Evolutionary conservation across 2,113 vertebrate genomes (phyloP), one percentile per base, ranked within the genome.

Genomic region (Chunga burmeisteri): DNA sequence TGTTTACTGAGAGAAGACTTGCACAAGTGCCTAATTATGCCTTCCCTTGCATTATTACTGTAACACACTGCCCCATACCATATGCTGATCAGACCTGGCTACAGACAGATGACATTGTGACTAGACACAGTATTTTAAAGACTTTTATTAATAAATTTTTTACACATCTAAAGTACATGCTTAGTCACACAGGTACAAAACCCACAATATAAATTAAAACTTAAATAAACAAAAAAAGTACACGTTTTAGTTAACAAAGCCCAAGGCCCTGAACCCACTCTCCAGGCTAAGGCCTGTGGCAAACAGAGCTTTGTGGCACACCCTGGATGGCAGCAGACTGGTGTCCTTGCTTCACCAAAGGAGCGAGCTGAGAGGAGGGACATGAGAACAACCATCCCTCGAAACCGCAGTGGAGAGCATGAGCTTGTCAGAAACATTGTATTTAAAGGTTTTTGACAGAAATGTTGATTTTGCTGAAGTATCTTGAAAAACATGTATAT

Each of bases 71-170:
- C 87, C 55, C 91, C 71, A 59, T 11, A 53, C 50, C 89, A 73
- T 34, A 85, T 52, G 70, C 74, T 83, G 85, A 96, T 94, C 91
- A 93, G 93, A 70, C 71, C 89, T 92, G 79, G 81, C 96, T 97
- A 23, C 59, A 91, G 78, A 96, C 89, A 96, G 93, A 97, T 1
- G 2, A 79, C 95, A 83, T 81, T 61, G 94, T 94, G 81, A 94
- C 94, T 93, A 96, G 93, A 94, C 89, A 68, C 27, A 13, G 70
- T 34, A 66, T 95, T 95, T 93, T 81, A 16, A 93, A 91, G 55
- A 32, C 79, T 97, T 97, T 97, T 97, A 97, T 97, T 97, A 93
- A 91, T 40, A 26, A 36, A 21, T 21, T 78, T 75, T 90, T 85
- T 70, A 85, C 55, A 95, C 63, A 44, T 44, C 42, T 95, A 6